Conservation (phyloP, 2,888 invertebrate species). For the Stratiomys singularior region DNA sequence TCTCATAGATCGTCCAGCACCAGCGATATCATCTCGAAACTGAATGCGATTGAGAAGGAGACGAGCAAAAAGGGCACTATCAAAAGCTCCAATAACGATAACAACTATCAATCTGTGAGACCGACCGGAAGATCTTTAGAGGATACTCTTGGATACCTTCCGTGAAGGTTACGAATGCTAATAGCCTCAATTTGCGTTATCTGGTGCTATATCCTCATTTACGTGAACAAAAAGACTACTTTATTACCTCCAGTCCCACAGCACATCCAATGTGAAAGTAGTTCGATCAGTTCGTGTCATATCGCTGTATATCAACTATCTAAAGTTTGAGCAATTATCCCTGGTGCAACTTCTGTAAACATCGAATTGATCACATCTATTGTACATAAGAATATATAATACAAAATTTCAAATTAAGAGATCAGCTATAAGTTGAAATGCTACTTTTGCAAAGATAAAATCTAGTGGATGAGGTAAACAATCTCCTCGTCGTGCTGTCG, state of each 20-base stretch:
- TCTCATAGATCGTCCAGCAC: slow-evolving; percentile 60
- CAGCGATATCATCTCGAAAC: slow-evolving; percentile 61
- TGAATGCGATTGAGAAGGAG: slow-evolving; percentile 60
- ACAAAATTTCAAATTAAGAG: not conserved
- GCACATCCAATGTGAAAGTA: slow-evolving; percentile 24
- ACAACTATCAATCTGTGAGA: slow-evolving; percentile 64
- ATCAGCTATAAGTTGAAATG: not conserved
- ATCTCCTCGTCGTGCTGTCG: not conserved
- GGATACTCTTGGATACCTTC: slow-evolving; percentile 66
- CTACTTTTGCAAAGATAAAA: not conserved
- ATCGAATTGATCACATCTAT: not conserved
- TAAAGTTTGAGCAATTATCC: not conserved
- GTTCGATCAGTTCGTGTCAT: not conserved
- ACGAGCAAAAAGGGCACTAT: slow-evolving; percentile 29
- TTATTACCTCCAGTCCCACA: not conserved
- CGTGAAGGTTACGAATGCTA: slow-evolving; percentile 57
- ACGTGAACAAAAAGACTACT: not conserved
- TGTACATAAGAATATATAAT: slow-evolving; percentile 8
- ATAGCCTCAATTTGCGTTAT: not conserved
- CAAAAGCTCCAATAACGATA: slow-evolving; percentile 51
- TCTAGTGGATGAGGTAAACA: not conserved
- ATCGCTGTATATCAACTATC: not conserved
- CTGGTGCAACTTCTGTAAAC: not conserved
- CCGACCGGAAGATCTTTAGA: slow-evolving; percentile 65
- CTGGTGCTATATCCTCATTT: too few relatives aligned